phyloP scores from a whole-genome alignment of 2,797 vertebrate genomes.

The Corythornis leucogaster region DNA sequence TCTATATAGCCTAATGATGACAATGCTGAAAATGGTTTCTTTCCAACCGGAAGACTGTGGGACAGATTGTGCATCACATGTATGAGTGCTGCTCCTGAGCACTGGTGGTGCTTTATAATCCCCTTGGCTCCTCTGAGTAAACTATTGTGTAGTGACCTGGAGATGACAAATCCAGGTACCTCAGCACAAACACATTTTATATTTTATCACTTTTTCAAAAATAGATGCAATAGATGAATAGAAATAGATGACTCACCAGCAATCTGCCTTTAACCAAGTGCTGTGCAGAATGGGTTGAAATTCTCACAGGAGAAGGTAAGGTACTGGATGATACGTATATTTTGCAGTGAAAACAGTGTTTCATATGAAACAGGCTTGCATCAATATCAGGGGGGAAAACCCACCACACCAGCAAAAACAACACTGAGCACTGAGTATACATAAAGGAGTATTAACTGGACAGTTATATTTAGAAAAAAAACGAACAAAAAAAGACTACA shows the following conservation, averaged over 20 bases:
- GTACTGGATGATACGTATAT: not conserved
- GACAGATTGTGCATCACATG: not conserved
- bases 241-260: not conserved
- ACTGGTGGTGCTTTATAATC: not conserved
- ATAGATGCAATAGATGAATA: not conserved
- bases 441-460: not conserved
- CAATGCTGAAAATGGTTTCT: not conserved
- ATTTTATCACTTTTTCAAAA: slow-evolving; percentile 33
- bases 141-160: not conserved
- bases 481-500: not conserved
- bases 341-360: not conserved
- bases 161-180: slow-evolving; percentile 1
- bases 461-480: not conserved
- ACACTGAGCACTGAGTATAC: not conserved
- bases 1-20: not conserved
- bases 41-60: not conserved
- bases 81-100: not conserved
- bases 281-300: not conserved
- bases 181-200: not conserved
- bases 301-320: not conserved
- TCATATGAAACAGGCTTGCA: not conserved
- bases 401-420: not conserved
- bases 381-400: accelerated
- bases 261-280: not conserved
- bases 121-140: not conserved